Evolutionary conservation across 2,888 invertebrate species (phyloP).

Genomic region (Nomada fabriciana): DNA sequence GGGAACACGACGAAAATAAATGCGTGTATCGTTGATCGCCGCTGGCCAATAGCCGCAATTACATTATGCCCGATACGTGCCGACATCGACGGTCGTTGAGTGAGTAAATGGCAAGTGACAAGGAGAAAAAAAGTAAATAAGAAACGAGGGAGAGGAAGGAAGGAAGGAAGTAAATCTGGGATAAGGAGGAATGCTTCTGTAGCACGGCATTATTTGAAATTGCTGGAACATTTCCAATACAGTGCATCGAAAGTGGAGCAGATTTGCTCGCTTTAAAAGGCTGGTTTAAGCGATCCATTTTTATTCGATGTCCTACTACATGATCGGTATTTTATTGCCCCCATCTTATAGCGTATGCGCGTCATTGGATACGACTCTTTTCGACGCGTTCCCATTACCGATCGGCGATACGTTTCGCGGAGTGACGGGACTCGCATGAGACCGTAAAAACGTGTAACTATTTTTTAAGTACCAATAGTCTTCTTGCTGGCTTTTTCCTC

Average conservation of each 20-base stretch:
- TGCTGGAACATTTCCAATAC: constrained; percentile 60
- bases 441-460: no score
- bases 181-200: constrained; percentile 41
- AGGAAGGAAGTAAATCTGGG: constrained; percentile 29
- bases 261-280: constrained; percentile 52
- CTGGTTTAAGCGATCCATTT: constrained; percentile 41
- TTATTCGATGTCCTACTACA: constrained; percentile 19
- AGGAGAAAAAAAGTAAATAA: neutral
- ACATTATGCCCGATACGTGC: constrained; percentile 66
- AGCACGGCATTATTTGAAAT: constrained; percentile 38
- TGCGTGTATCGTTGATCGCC: constrained; percentile 61
- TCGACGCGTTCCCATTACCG: neutral
- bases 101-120: constrained; percentile 50
- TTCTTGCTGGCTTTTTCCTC: no score
- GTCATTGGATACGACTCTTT: neutral
- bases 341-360: neutral
- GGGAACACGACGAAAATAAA: constrained; percentile 72
- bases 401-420: neutral
- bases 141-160: neutral
- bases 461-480: no score
- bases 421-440: neutral
- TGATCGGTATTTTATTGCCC: constrained; percentile 31
- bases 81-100: constrained; percentile 37
- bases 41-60: constrained; percentile 68
- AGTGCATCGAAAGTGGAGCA: constrained; percentile 50